These are phyloP conservation scores for Mesembrinibis cayennensis DNA, from an alignment of 2,113 vertebrate species.

Conservation along the genomic window DNA sequence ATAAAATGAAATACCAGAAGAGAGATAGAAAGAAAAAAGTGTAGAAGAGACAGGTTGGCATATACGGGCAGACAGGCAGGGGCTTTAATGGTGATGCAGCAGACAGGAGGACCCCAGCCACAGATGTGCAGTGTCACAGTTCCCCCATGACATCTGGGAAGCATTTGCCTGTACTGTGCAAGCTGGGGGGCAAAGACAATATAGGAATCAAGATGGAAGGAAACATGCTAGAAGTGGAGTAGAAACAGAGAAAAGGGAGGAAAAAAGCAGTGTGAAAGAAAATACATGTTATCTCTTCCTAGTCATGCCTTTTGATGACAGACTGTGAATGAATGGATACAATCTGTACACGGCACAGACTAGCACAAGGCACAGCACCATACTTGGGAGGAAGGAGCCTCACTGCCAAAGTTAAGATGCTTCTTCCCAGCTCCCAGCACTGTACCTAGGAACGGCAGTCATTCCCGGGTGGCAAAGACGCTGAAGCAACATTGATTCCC, in stretches of 20 bases:
- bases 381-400: neutral
- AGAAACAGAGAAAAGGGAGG: neutral
- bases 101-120: neutral
- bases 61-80: neutral
- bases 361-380: neutral
- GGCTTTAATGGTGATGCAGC: neutral
- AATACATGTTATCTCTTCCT: neutral
- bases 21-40: neutral
- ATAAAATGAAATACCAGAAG: neutral
- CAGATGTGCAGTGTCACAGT: neutral
- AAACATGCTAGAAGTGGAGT: neutral
- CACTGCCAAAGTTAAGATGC: neutral
- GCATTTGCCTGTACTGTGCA: fast-evolving
- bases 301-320: neutral
- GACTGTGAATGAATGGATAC: neutral
- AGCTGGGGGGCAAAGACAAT: neutral
- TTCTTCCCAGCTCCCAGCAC: neutral
- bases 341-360: fast-evolving
- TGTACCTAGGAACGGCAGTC: neutral
- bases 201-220: neutral
- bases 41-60: neutral
- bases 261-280: neutral
- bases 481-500: neutral
- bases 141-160: neutral
- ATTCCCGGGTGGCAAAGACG: fast-evolving